Conservation (phyloP, 1,140 invertebrate genomes). For the Euura saliciscinereae region DNA sequence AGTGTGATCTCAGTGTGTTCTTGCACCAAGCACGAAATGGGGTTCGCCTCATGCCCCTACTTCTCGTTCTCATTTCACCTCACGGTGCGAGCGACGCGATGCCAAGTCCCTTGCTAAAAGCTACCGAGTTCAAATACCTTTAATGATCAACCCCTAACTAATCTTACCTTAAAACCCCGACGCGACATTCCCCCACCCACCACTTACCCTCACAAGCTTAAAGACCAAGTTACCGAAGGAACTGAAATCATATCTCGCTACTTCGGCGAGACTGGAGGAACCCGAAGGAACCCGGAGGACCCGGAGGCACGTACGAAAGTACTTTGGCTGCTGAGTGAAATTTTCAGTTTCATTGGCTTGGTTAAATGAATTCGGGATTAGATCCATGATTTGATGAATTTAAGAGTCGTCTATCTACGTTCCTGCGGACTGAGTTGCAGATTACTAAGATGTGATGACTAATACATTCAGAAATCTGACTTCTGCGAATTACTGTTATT, state of each 20-base stretch:
- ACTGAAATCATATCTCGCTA: conserved; percentile 3
- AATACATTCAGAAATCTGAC: too few relatives aligned
- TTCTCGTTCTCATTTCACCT: background rate
- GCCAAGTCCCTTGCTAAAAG: background rate
- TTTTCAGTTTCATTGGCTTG: conserved; percentile 5
- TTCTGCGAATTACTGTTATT: too few relatives aligned
- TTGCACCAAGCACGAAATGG: background rate
- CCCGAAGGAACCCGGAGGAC: background rate
- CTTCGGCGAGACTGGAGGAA: background rate
- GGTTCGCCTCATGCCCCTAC: background rate
- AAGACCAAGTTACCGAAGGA: background rate
- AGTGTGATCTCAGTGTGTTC: background rate
- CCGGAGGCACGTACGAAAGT: conserved; percentile 4
- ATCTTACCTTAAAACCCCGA: background rate
- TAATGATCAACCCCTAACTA: background rate
- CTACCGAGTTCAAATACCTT: background rate
- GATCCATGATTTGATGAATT: background rate
- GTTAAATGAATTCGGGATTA: background rate
- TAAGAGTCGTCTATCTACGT: background rate
- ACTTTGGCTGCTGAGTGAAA: background rate
- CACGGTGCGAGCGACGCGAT: background rate
- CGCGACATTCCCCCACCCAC: background rate
- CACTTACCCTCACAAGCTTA: background rate
- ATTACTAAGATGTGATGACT: too few relatives aligned
- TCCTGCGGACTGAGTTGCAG: too few relatives aligned